These are phyloP conservation scores for Molanna angustata DNA, from an alignment of 2,888 invertebrate species.

Conservation along the genomic window DNA sequence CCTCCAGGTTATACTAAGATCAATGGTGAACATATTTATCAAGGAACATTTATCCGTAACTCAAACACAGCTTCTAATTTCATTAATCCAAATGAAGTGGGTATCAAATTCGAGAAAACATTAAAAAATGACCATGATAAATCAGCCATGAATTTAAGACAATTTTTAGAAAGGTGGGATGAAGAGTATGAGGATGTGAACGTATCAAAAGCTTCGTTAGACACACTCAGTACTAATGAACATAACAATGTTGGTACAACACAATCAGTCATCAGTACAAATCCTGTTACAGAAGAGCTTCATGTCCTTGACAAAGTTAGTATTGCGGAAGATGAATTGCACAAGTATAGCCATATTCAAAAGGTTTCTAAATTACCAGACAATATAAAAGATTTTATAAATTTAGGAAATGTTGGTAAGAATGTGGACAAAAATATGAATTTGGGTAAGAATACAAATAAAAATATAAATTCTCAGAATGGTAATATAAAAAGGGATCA, in stretches of 20 bases:
- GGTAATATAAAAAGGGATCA: background rate
- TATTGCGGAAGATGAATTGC: conserved; percentile 51
- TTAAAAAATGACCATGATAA: conserved; percentile 8
- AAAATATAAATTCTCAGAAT: background rate
- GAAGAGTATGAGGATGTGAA: conserved; percentile 48
- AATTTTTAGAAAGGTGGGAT: conserved; percentile 55
- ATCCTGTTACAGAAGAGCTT: conserved; percentile 36
- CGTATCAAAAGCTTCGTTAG: conserved; percentile 18
- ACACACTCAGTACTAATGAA: conserved; percentile 1
- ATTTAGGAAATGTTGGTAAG: conserved; percentile 39
- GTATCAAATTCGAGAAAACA: background rate
- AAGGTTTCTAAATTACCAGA: conserved; percentile 53
- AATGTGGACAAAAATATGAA: conserved; percentile 3
- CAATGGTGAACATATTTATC: conserved; percentile 9
- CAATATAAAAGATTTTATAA: conserved; percentile 53
- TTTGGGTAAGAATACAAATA: too few species aligned
- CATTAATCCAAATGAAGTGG: conserved; percentile 4
- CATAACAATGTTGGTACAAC: too few species aligned
- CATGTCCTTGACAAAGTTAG: conserved; percentile 52
- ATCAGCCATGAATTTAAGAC: conserved; percentile 44
- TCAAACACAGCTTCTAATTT: background rate
- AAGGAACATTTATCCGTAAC: conserved; percentile 4
- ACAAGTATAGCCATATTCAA: conserved; percentile 54
- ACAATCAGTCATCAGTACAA: too few species aligned
- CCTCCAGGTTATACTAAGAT: conserved; percentile 6